These are phyloP conservation scores for Drosophila monieri DNA, from an alignment of 2,888 invertebrate genomes.

Conservation along the genomic window DNA sequence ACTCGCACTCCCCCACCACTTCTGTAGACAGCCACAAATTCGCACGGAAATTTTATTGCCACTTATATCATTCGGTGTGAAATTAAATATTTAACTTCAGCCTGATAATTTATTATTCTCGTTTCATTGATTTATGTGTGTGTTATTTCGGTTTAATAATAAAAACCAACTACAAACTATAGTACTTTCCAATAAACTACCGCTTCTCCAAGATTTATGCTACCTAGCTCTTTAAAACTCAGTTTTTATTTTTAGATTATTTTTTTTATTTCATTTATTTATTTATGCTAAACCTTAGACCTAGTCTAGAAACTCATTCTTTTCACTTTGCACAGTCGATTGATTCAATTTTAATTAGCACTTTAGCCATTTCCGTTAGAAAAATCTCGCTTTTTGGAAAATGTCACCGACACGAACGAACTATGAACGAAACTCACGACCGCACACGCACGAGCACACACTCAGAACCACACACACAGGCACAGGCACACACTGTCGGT, in stretches of 20 bases:
- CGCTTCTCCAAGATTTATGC: constrained; percentile 17
- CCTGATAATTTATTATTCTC: constrained; percentile 40
- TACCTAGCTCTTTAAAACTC: neutral
- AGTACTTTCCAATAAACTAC: neutral
- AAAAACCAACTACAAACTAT: constrained; percentile 6
- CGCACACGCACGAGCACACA: constrained; percentile 25
- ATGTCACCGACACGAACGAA: constrained; percentile 42
- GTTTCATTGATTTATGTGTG: constrained; percentile 64
- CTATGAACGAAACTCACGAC: constrained; percentile 7
- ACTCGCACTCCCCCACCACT: neutral
- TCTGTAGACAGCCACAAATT: constrained; percentile 42
- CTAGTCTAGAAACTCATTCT: constrained; percentile 30
- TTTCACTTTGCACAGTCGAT: constrained; percentile 12
- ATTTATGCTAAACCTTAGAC: constrained; percentile 14
- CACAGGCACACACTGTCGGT: constrained; percentile 13
- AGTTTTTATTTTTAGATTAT: neutral
- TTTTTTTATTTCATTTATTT: constrained; percentile 30
- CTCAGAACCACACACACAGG: constrained; percentile 37
- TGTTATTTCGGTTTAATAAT: neutral
- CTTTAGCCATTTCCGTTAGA: constrained; percentile 54
- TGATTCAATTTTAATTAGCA: constrained; percentile 47
- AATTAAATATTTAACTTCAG: constrained; percentile 70
- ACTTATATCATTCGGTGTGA: constrained; percentile 57
- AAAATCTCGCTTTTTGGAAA: constrained; percentile 37
- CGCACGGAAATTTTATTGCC: constrained; percentile 58